Evolutionary conservation across 2,113 vertebrate genomes (phyloP).

Genomic region (Pungitius pungitius): DNA sequence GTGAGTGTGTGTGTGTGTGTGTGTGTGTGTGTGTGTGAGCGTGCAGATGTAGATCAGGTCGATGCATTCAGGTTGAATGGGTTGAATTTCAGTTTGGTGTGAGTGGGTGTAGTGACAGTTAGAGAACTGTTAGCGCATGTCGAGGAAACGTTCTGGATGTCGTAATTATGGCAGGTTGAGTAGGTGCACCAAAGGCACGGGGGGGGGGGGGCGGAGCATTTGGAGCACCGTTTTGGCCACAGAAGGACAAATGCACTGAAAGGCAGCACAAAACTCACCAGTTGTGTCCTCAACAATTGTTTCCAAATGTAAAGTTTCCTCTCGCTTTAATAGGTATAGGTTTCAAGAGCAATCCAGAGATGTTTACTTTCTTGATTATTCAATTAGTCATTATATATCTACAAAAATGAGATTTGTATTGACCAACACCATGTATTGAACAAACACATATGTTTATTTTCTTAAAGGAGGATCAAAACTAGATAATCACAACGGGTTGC

Average conservation of each 20-base stretch:
- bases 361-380: too few species aligned
- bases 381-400: too few species aligned
- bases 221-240: constrained; percentile 4
- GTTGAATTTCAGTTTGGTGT: constrained; percentile 63
- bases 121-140: constrained; percentile 68
- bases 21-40: neutral
- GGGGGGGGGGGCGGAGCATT: constrained; percentile 19
- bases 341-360: neutral
- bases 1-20: neutral
- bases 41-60: constrained; percentile 39
- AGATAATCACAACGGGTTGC: neutral
- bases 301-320: constrained; percentile 5
- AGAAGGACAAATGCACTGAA: constrained; percentile 54
- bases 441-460: neutral
- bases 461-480: neutral
- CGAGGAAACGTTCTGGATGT: constrained; percentile 47
- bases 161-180: constrained; percentile 49
- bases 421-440: neutral
- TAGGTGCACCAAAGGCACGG: constrained; percentile 39
- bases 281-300: constrained; percentile 33
- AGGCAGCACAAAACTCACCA: too few species aligned
- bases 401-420: neutral
- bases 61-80: constrained; percentile 44
- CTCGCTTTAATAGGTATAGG: neutral
- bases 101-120: constrained; percentile 73